These are phyloP conservation scores for Ciconia boyciana DNA, from an alignment of 2,113 vertebrate genomes.

Conservation along the genomic window DNA sequence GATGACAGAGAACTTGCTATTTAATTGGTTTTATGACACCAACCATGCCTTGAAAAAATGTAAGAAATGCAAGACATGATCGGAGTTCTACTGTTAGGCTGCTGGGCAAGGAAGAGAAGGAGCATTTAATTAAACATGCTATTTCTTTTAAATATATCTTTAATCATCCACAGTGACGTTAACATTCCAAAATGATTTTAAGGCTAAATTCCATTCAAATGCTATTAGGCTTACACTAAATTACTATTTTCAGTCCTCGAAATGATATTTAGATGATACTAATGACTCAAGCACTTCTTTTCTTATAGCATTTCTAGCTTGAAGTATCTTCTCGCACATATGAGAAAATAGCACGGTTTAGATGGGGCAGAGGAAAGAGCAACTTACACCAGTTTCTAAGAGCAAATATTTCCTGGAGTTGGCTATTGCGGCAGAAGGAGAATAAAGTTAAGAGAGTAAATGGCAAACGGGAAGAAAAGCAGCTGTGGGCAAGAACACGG, in stretches of 20 bases:
- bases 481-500: accelerated
- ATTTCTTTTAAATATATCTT: neutral
- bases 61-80: neutral
- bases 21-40: neutral
- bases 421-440: neutral
- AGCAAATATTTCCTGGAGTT: neutral
- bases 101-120: neutral
- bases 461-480: neutral
- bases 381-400: neutral
- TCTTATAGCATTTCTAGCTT: neutral
- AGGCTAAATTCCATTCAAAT: neutral
- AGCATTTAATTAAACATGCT: neutral
- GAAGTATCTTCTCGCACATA: neutral
- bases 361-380: neutral
- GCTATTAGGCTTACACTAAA: neutral
- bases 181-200: neutral
- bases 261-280: neutral
- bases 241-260: neutral
- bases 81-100: neutral
- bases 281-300: neutral
- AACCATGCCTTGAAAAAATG: neutral
- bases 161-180: neutral
- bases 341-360: neutral
- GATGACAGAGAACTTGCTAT: neutral
- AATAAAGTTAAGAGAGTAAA: neutral